phyloP scores from a whole-genome alignment of 2,888 invertebrate species.

The Parnassius glacialis region DNA sequence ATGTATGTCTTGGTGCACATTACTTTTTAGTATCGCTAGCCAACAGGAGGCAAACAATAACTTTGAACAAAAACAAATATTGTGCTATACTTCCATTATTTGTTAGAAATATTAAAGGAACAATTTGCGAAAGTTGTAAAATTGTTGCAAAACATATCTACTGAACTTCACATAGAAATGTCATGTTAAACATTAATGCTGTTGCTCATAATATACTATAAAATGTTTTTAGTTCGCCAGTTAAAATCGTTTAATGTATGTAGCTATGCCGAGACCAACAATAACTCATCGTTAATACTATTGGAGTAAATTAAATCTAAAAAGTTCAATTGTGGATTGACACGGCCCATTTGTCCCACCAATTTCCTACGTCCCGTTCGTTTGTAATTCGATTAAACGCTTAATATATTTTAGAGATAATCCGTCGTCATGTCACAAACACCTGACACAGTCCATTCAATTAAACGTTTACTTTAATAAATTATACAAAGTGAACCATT shows the following conservation, averaged over 20 bases:
- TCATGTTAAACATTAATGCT: too few species aligned
- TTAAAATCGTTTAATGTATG: neutral
- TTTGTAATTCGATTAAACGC: conserved; percentile 48
- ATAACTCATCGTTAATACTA: conserved; percentile 60
- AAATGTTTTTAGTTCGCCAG: neutral
- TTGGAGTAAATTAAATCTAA: conserved; percentile 60
- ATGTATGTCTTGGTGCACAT: too few species aligned
- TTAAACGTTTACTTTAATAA: conserved; percentile 18
- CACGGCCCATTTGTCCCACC: conserved; percentile 56
- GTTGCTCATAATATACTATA: neutral
- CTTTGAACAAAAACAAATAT: too few species aligned
- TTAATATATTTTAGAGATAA: conserved; percentile 35
- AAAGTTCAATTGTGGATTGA: conserved; percentile 73
- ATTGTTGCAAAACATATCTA: too few species aligned
- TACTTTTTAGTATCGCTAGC: too few species aligned
- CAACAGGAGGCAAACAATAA: too few species aligned
- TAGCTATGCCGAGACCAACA: conserved; percentile 29
- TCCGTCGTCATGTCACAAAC: conserved; percentile 20
- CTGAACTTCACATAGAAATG: too few species aligned
- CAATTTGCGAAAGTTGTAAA: too few species aligned
- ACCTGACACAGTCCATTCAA: conserved; percentile 10
- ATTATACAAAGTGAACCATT: conserved; percentile 15
- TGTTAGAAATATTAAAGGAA: too few species aligned
- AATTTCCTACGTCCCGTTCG: conserved; percentile 52
- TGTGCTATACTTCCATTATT: too few species aligned